Conservation (phyloP, 2,113 vertebrate genomes). For the Candoia aspera region DNA sequence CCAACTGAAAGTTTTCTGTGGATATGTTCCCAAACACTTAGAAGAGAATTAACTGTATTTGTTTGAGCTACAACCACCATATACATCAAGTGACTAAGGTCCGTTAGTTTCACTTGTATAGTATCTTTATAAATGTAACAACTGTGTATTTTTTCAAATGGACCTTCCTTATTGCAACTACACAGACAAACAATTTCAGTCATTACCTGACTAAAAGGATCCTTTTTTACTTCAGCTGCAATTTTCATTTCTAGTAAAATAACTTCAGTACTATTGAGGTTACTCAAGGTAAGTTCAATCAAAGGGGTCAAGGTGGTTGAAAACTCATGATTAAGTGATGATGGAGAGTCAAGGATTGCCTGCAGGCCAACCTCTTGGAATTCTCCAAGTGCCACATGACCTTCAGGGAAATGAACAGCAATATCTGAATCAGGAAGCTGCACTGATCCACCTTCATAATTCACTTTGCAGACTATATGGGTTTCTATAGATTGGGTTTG, state of each 20-base stretch:
- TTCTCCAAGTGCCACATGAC: slow-evolving; percentile 85
- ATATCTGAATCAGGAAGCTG: slow-evolving; percentile 87
- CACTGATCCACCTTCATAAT: slow-evolving; percentile 84
- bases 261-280: slow-evolving; percentile 80
- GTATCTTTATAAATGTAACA: slow-evolving; percentile 84
- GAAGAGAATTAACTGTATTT: slow-evolving; percentile 77
- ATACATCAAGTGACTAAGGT: slow-evolving; percentile 84
- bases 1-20: slow-evolving; percentile 84
- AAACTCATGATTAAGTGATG: slow-evolving; percentile 84
- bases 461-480: slow-evolving; percentile 81
- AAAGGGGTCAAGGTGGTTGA: slow-evolving; percentile 89
- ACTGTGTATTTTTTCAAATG: slow-evolving; percentile 83
- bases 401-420: slow-evolving; percentile 84
- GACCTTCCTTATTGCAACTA: slow-evolving; percentile 83
- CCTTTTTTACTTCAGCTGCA: slow-evolving; percentile 84
- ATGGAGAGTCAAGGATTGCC: slow-evolving; percentile 86
- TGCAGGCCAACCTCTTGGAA: slow-evolving; percentile 88
- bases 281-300: slow-evolving; percentile 86
- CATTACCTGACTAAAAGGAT: slow-evolving; percentile 90
- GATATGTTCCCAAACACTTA: slow-evolving; percentile 78
- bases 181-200: slow-evolving; percentile 83
- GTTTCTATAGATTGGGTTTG: slow-evolving; percentile 90
- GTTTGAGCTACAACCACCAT: slow-evolving; percentile 81
- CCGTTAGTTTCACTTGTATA: slow-evolving; percentile 85
- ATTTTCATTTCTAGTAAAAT: slow-evolving; percentile 89